Percentiles rank a stretch among this genome's conserved stretches.
Evolutionary conservation across 1,140 invertebrate genomes (phyloP).

Genomic region (Bombus superbus): DNA sequence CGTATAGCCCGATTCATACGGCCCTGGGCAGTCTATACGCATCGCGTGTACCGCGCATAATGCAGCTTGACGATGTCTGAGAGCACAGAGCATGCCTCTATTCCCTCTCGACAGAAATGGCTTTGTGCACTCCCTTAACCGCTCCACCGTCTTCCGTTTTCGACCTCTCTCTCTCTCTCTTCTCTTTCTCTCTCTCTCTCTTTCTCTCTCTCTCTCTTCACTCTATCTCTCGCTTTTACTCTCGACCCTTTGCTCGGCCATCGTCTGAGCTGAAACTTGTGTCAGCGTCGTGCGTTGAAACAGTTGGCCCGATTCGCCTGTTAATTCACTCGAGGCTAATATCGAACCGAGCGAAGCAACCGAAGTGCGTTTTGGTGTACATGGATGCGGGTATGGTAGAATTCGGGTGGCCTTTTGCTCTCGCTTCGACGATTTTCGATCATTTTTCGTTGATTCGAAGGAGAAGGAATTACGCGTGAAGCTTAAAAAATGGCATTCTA

Average conservation of each 20-base stretch:
- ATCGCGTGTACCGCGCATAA: constrained; percentile 61
- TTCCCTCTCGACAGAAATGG: constrained; percentile 64
- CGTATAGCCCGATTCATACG: constrained; percentile 24
- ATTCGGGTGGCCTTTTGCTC: neutral
- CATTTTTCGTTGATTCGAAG: neutral
- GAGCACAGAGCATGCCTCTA: constrained; percentile 67
- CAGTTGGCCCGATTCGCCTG: constrained; percentile 24
- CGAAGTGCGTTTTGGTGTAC: constrained; percentile 20
- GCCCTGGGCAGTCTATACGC: constrained; percentile 52
- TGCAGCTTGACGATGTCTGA: constrained; percentile 58
- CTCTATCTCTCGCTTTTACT: neutral
- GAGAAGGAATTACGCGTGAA: neutral
- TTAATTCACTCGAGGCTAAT: constrained; percentile 35
- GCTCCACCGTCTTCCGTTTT: constrained; percentile 34
- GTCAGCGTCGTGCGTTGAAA: constrained; percentile 6
- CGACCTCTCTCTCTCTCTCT: neutral
- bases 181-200: neutral
- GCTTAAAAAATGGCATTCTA: neutral
- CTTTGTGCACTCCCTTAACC: constrained; percentile 65
- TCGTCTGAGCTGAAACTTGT: constrained; percentile 40
- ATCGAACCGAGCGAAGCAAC: constrained; percentile 7
- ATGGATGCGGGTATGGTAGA: too few relatives aligned
- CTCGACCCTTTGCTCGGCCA: constrained; percentile 35
- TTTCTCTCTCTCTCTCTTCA: neutral
- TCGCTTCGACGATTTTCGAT: neutral